Evolutionary conservation across 2,888 invertebrate species (phyloP).

Genomic region (Drosophila prostipennis): DNA sequence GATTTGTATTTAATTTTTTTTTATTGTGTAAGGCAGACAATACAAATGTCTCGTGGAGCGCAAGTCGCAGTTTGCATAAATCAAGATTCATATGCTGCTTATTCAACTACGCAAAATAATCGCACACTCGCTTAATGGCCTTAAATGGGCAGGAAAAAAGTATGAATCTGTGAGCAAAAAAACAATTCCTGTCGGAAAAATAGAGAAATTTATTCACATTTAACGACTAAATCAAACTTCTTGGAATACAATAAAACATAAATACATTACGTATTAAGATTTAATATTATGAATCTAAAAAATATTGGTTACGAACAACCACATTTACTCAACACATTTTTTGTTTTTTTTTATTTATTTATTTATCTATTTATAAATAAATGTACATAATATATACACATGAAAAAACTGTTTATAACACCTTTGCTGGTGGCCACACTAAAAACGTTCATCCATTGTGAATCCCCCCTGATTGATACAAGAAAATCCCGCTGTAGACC

Average conservation of each 20-base stretch:
- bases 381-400: too few relatives aligned
- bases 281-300: too few relatives aligned
- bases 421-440: too few relatives aligned
- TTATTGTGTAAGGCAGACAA: conserved; percentile 30
- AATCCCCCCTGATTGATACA: not conserved
- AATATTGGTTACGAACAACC: too few relatives aligned
- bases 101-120: conserved; percentile 35
- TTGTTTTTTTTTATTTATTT: too few relatives aligned
- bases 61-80: conserved; percentile 43
- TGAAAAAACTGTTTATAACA: too few relatives aligned
- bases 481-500: conserved; percentile 5
- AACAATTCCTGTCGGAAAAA: conserved; percentile 1
- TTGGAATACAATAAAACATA: too few relatives aligned
- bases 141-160: conserved; percentile 15
- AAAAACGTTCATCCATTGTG: not conserved
- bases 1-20: not conserved
- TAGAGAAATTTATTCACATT: not conserved
- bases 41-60: conserved; percentile 21
- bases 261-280: too few relatives aligned
- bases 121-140: conserved; percentile 24
- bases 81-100: conserved; percentile 33
- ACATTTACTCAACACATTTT: too few relatives aligned
- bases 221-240: too few relatives aligned
- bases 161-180: not conserved
- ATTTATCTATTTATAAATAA: too few relatives aligned